These are phyloP conservation scores for Emmelina monodactyla DNA, from an alignment of 2,888 invertebrate species.

Conservation along the genomic window DNA sequence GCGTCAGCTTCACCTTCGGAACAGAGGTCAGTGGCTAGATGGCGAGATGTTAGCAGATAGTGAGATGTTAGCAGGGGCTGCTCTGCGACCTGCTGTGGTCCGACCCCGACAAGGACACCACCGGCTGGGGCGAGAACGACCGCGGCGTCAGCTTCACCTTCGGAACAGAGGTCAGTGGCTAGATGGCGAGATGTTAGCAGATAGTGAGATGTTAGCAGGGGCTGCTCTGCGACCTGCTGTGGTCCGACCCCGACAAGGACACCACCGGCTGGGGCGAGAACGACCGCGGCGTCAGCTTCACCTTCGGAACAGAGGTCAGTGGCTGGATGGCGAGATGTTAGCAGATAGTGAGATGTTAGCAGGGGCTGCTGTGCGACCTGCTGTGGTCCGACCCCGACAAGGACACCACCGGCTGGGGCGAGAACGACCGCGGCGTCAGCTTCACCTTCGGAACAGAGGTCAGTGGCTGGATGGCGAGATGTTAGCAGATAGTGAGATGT, in stretches of 20 bases:
- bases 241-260: conserved; percentile 98
- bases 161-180: conserved; percentile 88
- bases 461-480: too few relatives aligned
- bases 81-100: conserved; percentile 98
- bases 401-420: conserved; percentile 99
- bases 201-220: too few relatives aligned
- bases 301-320: conserved; percentile 92
- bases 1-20: conserved; percentile 99
- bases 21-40: conserved; percentile 86
- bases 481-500: too few relatives aligned
- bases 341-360: too few relatives aligned
- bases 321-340: too few relatives aligned
- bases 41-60: too few relatives aligned
- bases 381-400: conserved; percentile 98
- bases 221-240: conserved; percentile 92
- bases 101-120: conserved; percentile 96
- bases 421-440: conserved; percentile 99
- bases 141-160: conserved; percentile 99
- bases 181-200: too few relatives aligned
- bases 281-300: conserved; percentile 99
- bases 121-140: conserved; percentile 99
- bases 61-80: too few relatives aligned
- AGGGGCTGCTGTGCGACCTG: conserved; percentile 94
- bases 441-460: conserved; percentile 99
- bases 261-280: conserved; percentile 99